phyloP scores from a whole-genome alignment of 2,888 invertebrate genomes.

The Scelioninae gen. 1 region DNA sequence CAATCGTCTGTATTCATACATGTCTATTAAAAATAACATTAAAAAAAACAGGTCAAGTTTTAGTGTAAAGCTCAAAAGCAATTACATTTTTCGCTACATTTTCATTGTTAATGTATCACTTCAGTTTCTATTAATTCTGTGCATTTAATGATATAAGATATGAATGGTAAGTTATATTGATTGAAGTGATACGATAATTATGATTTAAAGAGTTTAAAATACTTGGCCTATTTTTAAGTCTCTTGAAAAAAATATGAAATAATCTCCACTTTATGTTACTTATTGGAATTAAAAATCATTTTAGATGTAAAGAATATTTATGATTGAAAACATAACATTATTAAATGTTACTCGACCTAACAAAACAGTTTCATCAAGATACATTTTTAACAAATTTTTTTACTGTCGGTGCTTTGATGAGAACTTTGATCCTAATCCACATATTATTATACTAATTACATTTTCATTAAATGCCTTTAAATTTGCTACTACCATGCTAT shows the following conservation, averaged over 20 bases:
- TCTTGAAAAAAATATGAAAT: not conserved
- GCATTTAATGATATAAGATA: not conserved
- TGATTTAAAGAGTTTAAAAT: not conserved
- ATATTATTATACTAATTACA: constrained; percentile 29
- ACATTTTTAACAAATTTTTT: constrained; percentile 1
- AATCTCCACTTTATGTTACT: not conserved
- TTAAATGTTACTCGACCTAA: not conserved
- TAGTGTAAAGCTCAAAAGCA: constrained; percentile 1
- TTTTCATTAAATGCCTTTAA: constrained; percentile 24
- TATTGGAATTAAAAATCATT: not conserved
- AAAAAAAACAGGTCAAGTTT: constrained; percentile 19
- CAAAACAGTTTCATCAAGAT: not conserved
- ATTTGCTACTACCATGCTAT: constrained; percentile 1
- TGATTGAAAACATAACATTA: not conserved
- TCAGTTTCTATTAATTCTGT: not conserved
- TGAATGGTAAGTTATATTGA: not conserved
- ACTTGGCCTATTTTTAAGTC: constrained; percentile 2
- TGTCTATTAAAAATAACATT: constrained; percentile 12
- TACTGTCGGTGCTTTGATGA: not conserved
- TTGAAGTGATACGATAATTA: not conserved
- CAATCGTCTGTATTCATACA: constrained; percentile 4
- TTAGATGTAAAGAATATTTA: not conserved
- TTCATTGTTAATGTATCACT: not conserved
- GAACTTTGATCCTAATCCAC: constrained; percentile 21
- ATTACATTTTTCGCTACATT: constrained; percentile 10